These are phyloP conservation scores for Ageneiosus marmoratus DNA, from an alignment of 2,113 vertebrate species.

Conservation along the genomic window DNA sequence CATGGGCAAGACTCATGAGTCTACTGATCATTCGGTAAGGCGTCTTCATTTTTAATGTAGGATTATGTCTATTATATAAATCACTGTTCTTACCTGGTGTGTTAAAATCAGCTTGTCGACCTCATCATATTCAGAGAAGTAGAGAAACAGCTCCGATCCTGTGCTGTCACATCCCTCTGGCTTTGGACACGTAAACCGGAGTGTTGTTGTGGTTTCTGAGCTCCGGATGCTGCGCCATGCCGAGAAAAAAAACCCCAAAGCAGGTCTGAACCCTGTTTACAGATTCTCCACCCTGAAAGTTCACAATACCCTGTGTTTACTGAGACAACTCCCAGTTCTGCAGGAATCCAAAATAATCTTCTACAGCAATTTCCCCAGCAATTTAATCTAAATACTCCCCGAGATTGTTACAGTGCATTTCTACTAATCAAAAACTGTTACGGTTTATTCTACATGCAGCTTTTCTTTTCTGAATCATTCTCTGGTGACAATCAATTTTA, in stretches of 20 bases:
- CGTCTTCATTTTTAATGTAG: not conserved
- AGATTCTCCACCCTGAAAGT: not conserved
- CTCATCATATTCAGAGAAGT: slow-evolving; percentile 22
- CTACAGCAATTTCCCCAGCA: not conserved
- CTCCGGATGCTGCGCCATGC: slow-evolving; percentile 24
- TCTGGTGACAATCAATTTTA: not conserved
- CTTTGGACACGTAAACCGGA: not conserved
- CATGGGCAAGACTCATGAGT: too few relatives aligned
- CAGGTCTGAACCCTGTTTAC: not conserved
- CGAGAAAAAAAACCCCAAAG: not conserved
- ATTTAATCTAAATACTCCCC: not conserved
- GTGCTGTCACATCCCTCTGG: not conserved
- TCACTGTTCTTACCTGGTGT: slow-evolving; percentile 30
- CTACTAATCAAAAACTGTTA: not conserved
- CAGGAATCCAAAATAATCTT: not conserved
- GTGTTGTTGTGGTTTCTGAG: not conserved
- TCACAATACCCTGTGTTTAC: not conserved
- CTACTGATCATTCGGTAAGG: not conserved
- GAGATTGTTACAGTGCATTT: not conserved
- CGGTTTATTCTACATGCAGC: not conserved
- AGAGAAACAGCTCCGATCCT: not conserved
- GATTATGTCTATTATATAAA: not conserved
- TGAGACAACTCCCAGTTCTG: not conserved
- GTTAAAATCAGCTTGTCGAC: slow-evolving; percentile 10
- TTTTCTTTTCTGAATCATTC: not conserved